These are phyloP conservation scores for Drusus annulatus DNA, from an alignment of 1,140 invertebrate species.

Conservation along the genomic window DNA sequence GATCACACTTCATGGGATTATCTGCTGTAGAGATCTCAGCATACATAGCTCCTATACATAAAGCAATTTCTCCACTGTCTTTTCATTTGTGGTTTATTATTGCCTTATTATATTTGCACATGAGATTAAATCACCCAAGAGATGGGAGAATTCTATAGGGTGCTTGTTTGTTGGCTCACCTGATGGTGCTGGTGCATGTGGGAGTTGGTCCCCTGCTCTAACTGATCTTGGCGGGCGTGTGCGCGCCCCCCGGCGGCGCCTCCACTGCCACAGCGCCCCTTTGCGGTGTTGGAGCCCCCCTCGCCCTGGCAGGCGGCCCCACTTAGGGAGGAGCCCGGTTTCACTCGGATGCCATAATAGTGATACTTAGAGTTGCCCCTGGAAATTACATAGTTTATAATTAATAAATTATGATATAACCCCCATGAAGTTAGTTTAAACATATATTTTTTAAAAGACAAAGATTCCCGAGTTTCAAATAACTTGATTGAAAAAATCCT, in stretches of 20 bases:
- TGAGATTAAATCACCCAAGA: no score
- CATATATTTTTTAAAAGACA: no score
- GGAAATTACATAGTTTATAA: constrained; percentile 19
- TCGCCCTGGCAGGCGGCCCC: constrained; percentile 61
- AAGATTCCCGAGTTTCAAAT: no score
- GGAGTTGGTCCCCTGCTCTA: constrained; percentile 61
- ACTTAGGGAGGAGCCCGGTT: constrained; percentile 80
- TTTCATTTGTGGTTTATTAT: no score
- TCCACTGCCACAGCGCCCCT: constrained; percentile 59
- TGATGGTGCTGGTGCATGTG: constrained; percentile 64
- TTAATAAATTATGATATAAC: background rate
- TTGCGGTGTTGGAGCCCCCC: constrained; percentile 53
- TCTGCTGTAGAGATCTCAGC: no score
- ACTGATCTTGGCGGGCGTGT: constrained; percentile 61
- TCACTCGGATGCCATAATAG: constrained; percentile 99
- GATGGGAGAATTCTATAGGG: no score
- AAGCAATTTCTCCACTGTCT: no score
- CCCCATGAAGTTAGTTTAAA: background rate
- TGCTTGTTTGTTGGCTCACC: constrained; percentile 12
- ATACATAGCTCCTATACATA: no score
- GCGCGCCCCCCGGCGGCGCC: constrained; percentile 56
- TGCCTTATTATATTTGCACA: no score
- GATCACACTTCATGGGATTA: no score
- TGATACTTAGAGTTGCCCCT: constrained; percentile 99
- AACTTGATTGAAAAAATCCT: no score